Evolutionary conservation across 2,888 invertebrate species (phyloP).

Genomic region (Dexiosoma caninum): DNA sequence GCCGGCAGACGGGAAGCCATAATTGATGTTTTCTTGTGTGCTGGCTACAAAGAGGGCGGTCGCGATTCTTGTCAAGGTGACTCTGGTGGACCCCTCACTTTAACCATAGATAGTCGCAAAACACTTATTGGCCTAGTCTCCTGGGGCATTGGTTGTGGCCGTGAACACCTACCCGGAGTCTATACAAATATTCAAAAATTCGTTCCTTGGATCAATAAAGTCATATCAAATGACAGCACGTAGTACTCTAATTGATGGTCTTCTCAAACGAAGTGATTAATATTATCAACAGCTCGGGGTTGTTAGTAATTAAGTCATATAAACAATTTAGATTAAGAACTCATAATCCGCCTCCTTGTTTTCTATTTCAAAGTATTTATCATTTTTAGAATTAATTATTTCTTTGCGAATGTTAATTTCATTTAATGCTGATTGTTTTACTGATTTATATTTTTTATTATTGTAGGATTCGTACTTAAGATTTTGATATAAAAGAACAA

Average conservation of each 20-base stretch:
- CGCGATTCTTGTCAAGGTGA: slow-evolving; percentile 86
- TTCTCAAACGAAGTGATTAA: slow-evolving; percentile 70
- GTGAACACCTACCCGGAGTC: slow-evolving; percentile 93
- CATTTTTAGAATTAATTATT: neutral
- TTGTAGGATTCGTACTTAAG: slow-evolving; percentile 27
- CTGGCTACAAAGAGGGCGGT: slow-evolving; percentile 93
- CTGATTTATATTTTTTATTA: too few species aligned
- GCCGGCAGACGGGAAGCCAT: slow-evolving; percentile 94
- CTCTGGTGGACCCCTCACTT: slow-evolving; percentile 93
- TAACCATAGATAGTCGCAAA: slow-evolving; percentile 89
- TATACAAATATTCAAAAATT: slow-evolving; percentile 96
- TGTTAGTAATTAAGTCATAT: slow-evolving; percentile 71
- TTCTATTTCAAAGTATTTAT: neutral
- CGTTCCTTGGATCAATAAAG: slow-evolving; percentile 93
- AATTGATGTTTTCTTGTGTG: slow-evolving; percentile 94
- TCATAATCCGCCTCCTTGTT: neutral
- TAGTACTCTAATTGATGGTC: slow-evolving; percentile 65
- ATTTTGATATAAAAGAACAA: slow-evolving; percentile 23
- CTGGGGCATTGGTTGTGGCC: slow-evolving; percentile 94
- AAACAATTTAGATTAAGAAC: neutral
- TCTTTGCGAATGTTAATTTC: slow-evolving; percentile 24
- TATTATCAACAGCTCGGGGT: slow-evolving; percentile 73
- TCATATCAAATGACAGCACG: slow-evolving; percentile 80
- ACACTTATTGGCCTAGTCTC: slow-evolving; percentile 91
- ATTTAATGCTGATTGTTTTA: neutral